phyloP scores from a whole-genome alignment of 2,113 vertebrate species.

The Tympanuchus pallidicinctus region DNA sequence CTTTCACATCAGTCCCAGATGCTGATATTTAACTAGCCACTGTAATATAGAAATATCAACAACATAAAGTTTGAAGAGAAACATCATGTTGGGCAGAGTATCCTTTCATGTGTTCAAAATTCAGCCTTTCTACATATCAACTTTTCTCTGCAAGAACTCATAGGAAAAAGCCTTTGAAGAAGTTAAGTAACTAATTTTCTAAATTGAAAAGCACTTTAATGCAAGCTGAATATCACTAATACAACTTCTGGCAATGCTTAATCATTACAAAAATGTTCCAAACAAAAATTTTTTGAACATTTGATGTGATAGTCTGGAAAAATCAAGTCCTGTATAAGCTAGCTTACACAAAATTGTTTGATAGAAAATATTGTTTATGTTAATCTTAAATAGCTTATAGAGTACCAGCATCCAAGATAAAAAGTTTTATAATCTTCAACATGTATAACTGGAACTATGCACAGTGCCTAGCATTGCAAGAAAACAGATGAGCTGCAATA shows the following conservation, averaged over 20 bases:
- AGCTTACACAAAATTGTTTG: neutral
- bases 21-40: neutral
- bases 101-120: neutral
- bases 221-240: neutral
- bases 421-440: neutral
- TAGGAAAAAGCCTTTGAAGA: neutral
- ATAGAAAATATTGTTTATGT: conserved; percentile 18
- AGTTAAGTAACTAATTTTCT: neutral
- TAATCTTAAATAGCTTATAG: conserved; percentile 17
- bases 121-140: neutral
- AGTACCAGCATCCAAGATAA: neutral
- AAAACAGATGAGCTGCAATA: conserved; percentile 23
- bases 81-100: neutral
- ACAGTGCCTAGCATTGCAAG: neutral
- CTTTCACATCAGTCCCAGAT: neutral
- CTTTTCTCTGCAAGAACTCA: neutral
- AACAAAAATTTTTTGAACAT: neutral
- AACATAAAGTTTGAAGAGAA: neutral
- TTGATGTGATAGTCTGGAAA: neutral
- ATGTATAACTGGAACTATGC: neutral
- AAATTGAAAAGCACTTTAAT: neutral
- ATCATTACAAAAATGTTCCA: neutral
- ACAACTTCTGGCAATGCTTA: neutral
- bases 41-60: neutral
- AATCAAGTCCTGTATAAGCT: neutral